Evolutionary conservation across 2,888 invertebrate species (phyloP).

Genomic region (Hyposoter dolosus): DNA sequence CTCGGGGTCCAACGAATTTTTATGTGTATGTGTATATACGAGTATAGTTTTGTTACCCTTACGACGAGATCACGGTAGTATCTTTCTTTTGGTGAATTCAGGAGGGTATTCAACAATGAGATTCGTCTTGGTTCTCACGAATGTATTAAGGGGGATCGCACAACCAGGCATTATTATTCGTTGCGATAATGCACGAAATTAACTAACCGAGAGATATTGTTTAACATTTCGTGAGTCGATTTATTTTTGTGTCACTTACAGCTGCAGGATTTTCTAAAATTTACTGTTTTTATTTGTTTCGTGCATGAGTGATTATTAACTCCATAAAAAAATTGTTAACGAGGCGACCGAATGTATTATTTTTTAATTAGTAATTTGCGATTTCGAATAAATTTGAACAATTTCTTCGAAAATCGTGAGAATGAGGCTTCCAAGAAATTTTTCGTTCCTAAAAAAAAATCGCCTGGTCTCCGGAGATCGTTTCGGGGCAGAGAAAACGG

Average conservation of each 20-base stretch:
- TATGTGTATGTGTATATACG: background rate
- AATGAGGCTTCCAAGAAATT: background rate
- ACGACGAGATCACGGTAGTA: constrained; percentile 27
- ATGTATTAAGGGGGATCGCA: constrained; percentile 69
- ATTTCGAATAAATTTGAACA: background rate
- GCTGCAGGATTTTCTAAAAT: constrained; percentile 13
- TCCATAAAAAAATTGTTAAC: no score
- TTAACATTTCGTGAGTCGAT: constrained; percentile 47
- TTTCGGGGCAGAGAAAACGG: constrained; percentile 16
- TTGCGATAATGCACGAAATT: constrained; percentile 51
- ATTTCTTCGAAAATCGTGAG: background rate
- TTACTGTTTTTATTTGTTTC: background rate
- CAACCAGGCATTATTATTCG: constrained; percentile 71
- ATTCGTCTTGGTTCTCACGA: constrained; percentile 72
- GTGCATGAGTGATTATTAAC: no score
- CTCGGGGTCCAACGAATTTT: constrained; percentile 67
- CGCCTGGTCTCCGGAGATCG: constrained; percentile 18
- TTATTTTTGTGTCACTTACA: constrained; percentile 29
- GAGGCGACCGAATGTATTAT: no score
- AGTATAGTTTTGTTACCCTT: constrained; percentile 46
- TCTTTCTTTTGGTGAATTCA: constrained; percentile 33
- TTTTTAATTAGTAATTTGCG: no score
- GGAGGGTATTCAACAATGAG: constrained; percentile 68
- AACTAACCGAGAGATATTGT: constrained; percentile 66
- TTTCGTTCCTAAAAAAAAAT: background rate